phyloP scores from a whole-genome alignment of 2,113 vertebrate species.

The Chaenogobius annularis region DNA sequence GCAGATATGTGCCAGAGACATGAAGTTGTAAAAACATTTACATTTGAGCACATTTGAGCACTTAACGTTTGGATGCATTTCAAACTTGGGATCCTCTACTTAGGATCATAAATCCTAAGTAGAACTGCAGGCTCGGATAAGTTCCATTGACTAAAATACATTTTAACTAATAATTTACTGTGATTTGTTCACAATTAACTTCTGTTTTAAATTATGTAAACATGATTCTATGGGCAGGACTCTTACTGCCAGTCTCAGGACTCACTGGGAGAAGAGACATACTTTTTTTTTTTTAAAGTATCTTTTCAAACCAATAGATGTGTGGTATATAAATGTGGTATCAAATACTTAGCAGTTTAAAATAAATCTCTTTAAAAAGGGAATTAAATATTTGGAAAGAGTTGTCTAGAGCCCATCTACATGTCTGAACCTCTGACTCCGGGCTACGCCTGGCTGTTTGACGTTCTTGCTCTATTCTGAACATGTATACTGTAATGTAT shows the following conservation, averaged over 20 bases:
- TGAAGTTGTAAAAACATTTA: slow-evolving; percentile 49
- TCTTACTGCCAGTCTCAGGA: too few species aligned
- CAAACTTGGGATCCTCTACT: too few species aligned
- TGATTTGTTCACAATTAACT: too few species aligned
- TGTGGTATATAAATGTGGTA: not conserved
- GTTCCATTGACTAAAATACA: not conserved
- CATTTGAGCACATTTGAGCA: slow-evolving; percentile 33
- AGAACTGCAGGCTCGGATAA: not conserved
- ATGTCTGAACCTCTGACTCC: slow-evolving; percentile 8
- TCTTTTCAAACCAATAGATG: not conserved
- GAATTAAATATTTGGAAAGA: slow-evolving; percentile 52
- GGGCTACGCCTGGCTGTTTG: slow-evolving; percentile 19
- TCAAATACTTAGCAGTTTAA: slow-evolving; percentile 39
- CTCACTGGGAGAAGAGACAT: too few species aligned
- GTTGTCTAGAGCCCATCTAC: slow-evolving; percentile 54
- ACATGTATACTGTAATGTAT: too few species aligned
- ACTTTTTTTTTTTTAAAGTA: too few species aligned
- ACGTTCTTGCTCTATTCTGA: not conserved
- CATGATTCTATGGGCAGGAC: too few species aligned
- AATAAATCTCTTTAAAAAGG: slow-evolving; percentile 43
- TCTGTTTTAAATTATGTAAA: too few species aligned
- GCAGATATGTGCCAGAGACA: slow-evolving; percentile 41
- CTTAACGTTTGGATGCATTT: slow-evolving; percentile 39
- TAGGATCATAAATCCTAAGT: not conserved
- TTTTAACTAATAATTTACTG: not conserved